These are phyloP conservation scores for Drosophila mimetica DNA, from an alignment of 2,888 invertebrate genomes.

Conservation along the genomic window DNA sequence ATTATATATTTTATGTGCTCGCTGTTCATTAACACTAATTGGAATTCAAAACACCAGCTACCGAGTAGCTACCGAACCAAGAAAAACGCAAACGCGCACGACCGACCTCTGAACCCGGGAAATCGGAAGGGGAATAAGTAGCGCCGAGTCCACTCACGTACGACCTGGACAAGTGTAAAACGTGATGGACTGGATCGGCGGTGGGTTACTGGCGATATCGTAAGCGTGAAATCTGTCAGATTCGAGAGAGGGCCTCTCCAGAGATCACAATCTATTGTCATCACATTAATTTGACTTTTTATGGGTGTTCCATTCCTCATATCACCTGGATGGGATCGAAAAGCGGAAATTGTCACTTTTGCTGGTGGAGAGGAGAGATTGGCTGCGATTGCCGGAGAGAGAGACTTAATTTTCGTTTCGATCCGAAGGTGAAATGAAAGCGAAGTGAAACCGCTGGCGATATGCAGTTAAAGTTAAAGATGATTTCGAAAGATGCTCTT, in stretches of 20 bases:
- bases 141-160: slow-evolving; percentile 49
- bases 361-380: slow-evolving; percentile 4
- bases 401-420: slow-evolving; percentile 15
- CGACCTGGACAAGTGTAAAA: slow-evolving; percentile 49
- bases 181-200: slow-evolving; percentile 71
- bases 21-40: slow-evolving; percentile 69
- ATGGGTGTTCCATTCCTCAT: slow-evolving; percentile 73
- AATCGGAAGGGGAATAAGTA: neutral
- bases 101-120: slow-evolving; percentile 16
- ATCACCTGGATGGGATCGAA: slow-evolving; percentile 2
- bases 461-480: slow-evolving; percentile 5
- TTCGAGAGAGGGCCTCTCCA: neutral
- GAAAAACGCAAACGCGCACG: neutral
- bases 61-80: slow-evolving; percentile 8
- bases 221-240: slow-evolving; percentile 72
- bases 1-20: slow-evolving; percentile 72
- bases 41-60: slow-evolving; percentile 59
- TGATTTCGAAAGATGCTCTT: slow-evolving; percentile 10
- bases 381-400: neutral
- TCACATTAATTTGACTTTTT: slow-evolving; percentile 81
- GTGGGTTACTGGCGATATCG: slow-evolving; percentile 47
- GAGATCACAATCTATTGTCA: slow-evolving; percentile 46
- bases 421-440: slow-evolving; percentile 47
- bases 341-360: slow-evolving; percentile 67
- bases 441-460: slow-evolving; percentile 54